Evolutionary conservation across 23 tunicate genomes (phyloP).

Genomic region (Ciona savignyi): DNA sequence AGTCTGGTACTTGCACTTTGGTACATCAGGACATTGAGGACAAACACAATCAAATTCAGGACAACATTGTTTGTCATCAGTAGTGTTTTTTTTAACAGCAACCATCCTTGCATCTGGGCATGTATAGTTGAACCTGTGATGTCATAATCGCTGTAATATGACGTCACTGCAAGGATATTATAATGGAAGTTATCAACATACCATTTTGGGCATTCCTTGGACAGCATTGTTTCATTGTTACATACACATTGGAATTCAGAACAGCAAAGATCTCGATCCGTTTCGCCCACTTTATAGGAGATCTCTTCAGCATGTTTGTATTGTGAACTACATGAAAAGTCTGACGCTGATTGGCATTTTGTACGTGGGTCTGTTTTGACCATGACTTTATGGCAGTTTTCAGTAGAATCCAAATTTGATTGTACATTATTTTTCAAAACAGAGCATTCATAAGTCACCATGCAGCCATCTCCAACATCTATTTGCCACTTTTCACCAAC

Average conservation of each 20-base stretch:
- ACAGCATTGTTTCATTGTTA: not conserved
- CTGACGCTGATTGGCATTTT: not conserved
- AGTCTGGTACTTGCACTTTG: not conserved
- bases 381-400: too few species aligned
- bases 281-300: not conserved
- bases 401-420: too few species aligned
- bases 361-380: too few species aligned
- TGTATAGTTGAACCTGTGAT: not conserved
- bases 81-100: not conserved
- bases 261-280: not conserved
- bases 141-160: not conserved
- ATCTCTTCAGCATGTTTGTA: not conserved
- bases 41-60: conserved; percentile 7
- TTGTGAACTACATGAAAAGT: not conserved
- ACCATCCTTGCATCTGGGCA: not conserved
- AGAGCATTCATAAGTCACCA: too few species aligned
- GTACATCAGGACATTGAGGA: not conserved
- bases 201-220: not conserved
- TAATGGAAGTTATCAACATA: not conserved
- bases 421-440: too few species aligned
- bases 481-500: too few species aligned
- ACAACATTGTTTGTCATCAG: conserved; percentile 2
- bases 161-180: not conserved
- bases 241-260: not conserved
- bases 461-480: too few species aligned